phyloP scores from a whole-genome alignment of 2,888 invertebrate species.

The Troglohyphantes excavatus region DNA sequence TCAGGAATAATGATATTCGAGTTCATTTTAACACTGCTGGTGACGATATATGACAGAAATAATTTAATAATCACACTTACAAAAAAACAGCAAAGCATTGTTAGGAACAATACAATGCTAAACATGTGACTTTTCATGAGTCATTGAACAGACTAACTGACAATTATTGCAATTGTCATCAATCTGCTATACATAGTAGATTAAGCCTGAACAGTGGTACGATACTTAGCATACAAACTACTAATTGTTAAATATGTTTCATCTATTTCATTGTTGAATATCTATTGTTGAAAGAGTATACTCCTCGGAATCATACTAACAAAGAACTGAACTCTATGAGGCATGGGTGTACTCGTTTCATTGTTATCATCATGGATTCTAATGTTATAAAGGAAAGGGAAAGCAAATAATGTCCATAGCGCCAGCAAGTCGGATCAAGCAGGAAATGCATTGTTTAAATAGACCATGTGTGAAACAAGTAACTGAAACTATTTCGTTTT shows the following conservation, averaged over 20 bases:
- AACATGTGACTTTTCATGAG: not conserved
- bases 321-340: not conserved
- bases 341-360: conserved; percentile 25
- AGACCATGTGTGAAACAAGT: no score
- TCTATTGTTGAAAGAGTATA: conserved; percentile 16
- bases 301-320: conserved; percentile 3
- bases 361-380: not conserved
- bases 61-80: not conserved
- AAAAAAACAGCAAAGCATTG: not conserved
- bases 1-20: no score
- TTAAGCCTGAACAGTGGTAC: conserved; percentile 19
- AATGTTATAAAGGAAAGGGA: no score
- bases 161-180: not conserved
- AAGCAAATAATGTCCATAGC: not conserved
- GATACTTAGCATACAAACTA: conserved; percentile 49
- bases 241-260: conserved; percentile 3
- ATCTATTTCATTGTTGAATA: conserved; percentile 38
- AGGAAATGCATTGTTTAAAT: no score
- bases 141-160: not conserved
- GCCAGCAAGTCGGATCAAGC: not conserved
- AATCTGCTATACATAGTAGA: conserved; percentile 7
- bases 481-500: no score
- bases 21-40: not conserved
- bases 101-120: not conserved
- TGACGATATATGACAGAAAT: not conserved